Conservation (phyloP, 2,797 vertebrate species). For the Enteromius mattozi region DNA sequence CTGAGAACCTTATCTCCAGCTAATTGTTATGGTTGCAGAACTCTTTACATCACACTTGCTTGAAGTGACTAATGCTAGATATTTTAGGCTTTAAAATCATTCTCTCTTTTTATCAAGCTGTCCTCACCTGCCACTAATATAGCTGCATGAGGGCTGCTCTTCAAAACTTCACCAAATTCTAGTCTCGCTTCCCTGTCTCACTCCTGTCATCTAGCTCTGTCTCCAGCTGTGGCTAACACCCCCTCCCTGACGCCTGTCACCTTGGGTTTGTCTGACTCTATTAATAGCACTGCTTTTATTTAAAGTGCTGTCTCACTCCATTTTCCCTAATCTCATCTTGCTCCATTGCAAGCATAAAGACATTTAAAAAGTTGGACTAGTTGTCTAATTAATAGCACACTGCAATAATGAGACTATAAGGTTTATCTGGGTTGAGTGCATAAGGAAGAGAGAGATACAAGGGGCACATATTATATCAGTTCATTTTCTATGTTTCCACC, state of each 20-base stretch:
- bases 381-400: background rate
- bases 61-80: slow-evolving; percentile 11
- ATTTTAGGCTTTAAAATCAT: background rate
- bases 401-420: background rate
- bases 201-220: slow-evolving; percentile 27
- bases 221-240: slow-evolving; percentile 47
- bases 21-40: slow-evolving; percentile 4
- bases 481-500: background rate
- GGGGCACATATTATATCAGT: background rate
- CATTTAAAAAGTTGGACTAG: slow-evolving; percentile 14
- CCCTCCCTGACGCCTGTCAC: slow-evolving; percentile 54
- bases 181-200: slow-evolving; percentile 23
- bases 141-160: background rate
- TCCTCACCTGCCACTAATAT: slow-evolving; percentile 1
- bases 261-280: slow-evolving; percentile 57
- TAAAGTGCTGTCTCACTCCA: slow-evolving; percentile 25
- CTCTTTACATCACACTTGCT: background rate
- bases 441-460: background rate
- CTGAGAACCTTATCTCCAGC: background rate
- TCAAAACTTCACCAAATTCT: background rate
- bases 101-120: slow-evolving; percentile 5
- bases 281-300: slow-evolving; percentile 56
- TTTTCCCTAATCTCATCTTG: slow-evolving; percentile 27
- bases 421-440: background rate
- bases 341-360: background rate